Evolutionary conservation across 2,113 vertebrate species (phyloP), one percentile per base, ranked within the genome.

Genomic region (Willisornis vidua): DNA sequence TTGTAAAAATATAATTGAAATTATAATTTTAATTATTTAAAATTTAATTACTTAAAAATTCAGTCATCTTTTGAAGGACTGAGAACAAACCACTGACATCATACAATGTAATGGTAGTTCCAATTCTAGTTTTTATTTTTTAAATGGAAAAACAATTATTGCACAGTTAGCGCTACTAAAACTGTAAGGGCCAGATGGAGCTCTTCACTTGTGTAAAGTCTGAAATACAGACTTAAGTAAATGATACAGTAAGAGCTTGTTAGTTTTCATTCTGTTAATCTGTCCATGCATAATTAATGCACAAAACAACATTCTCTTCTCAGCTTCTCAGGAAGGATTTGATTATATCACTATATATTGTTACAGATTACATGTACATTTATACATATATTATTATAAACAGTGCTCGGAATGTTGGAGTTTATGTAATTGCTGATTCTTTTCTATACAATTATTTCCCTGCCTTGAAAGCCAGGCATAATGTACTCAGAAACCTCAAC

Each of bases 191-290:
- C 52, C 66, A 89, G 73, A 86, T 83, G 59, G 73, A 91, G 33
- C 37, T 94, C 70, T 92, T 89, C 19, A 62, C 77, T 77, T 70
- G 43, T 83, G 7, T n/a, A 62, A 88, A 74, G 55, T 70, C 46
- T 93, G 67, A 95, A 92, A 88, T 71, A 80, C 33, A 70, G 67
- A 46, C 43, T 86, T 80, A 73, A 80, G 79, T 51, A 92, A 92
- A 83, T 46, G 5, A 43, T 73, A 80, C 15, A 77, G 16, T 83
- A 80, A 86, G 90, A 92, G 45, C 25, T 73, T 90, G 49, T 62
- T 83, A 70, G 18, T 83, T 85, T 94, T 76, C 66, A 73, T 90
- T 85, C 76, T 83, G 13, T 28, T 93, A 46, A 90, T 80, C 63
- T 83, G 28, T 43, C 41, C 55, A 58, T 90, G n/a, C 55, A 77